Evolutionary conservation across 2,888 invertebrate genomes (phyloP).

Genomic region (Microctonus brassicae): DNA sequence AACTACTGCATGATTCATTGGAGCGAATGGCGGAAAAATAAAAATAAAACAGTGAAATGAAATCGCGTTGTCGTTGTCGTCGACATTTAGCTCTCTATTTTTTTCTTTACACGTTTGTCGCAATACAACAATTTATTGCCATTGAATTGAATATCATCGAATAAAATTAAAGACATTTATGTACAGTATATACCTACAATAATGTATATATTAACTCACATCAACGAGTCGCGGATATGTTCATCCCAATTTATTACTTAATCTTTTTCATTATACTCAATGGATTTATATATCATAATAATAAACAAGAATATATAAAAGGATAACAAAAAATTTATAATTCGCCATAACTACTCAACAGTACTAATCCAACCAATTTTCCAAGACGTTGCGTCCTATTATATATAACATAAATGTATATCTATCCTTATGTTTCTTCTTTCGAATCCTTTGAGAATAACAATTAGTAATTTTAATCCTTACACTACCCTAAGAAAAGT

Average conservation of each 20-base stretch:
- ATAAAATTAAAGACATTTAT: background rate
- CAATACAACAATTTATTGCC: background rate
- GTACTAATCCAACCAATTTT: conserved; percentile 60
- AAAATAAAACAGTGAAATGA: conserved; percentile 30
- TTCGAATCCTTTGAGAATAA: conserved; percentile 60
- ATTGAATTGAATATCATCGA: conserved; percentile 2
- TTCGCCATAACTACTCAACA: conserved; percentile 17
- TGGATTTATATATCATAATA: background rate
- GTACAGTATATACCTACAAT: background rate
- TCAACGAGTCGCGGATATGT: background rate
- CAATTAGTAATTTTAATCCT: conserved; percentile 66
- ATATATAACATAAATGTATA: background rate
- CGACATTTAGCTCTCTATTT: conserved; percentile 8
- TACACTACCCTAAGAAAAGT: conserved; percentile 41
- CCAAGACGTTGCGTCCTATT: conserved; percentile 42
- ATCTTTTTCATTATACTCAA: background rate
- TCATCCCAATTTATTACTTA: background rate
- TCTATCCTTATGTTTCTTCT: conserved; percentile 21
- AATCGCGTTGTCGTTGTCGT: conserved; percentile 37
- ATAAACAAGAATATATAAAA: conserved; percentile 20
- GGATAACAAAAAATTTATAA: conserved; percentile 21
- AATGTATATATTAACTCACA: background rate
- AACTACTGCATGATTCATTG: conserved; percentile 37
- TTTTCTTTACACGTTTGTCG: conserved; percentile 18
- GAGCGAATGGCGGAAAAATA: conserved; percentile 25